Evolutionary conservation across 2,888 invertebrate genomes (phyloP), one percentile per base, ranked within the genome.

Genomic region (Nemotelus pantherinus): DNA sequence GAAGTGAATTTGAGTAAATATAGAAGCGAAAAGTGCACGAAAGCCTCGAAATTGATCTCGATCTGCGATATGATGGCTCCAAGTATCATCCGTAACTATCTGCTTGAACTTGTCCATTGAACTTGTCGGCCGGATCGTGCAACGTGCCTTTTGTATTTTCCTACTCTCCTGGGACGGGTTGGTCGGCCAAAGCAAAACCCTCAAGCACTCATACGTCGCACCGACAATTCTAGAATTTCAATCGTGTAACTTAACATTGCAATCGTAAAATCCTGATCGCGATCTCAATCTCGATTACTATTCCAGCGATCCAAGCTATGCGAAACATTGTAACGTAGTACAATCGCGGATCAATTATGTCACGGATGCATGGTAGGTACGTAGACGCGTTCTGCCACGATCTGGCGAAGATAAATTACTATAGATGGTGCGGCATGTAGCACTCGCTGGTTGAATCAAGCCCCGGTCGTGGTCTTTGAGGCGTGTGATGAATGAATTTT

Each of bases 401-500:
- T 67, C 67, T 48, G 67, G 25, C 48, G 6, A 67, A 67, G 67
- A 67, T 67, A 48, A 67, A 67, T 67, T 25, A 25, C 25, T 67
- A 50, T 39, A 67, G n/a, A 25, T n/a, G 50, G 67, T 67, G 67
- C 47, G 50, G 50, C 67, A 67, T 50, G 48, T 67, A 47, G 47
- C 48, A 67, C 50, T 50, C 48, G 47, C 48, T 25, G 25, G 25
- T 25, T 25, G 25, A 25, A 25, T 25, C 25, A 25, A 25, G n/a
- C 3, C 41, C 41, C 41, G 7, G 60, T 41, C 41, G 4, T 60
- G 60, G 2, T 60, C 60, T 41, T 7, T 39, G 39, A 60, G 60
- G n/a, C 55, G 44, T 55, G 65, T 10, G n/a, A 65, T 65, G 70
- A 70, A 70, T 70, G 70, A 41, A 55, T 70, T 70, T 70, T 70